Percentiles rank a stretch among this genome's conserved stretches.
phyloP scores from a whole-genome alignment of 2,797 vertebrate species.

The Channallabes apus region DNA sequence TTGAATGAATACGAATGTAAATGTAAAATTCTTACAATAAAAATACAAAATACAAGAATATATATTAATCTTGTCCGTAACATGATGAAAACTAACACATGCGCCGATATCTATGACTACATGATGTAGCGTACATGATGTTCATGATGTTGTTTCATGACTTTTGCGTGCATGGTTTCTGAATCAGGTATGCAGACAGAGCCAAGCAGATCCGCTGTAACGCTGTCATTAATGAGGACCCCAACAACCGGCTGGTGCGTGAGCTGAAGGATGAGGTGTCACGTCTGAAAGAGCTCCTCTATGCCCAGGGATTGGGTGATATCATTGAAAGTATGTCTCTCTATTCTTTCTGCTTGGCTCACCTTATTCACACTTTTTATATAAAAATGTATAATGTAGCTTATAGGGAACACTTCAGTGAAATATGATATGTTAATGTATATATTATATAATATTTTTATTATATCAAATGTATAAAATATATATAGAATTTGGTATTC shows the following conservation, averaged over 20 bases:
- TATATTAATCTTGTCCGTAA: no score
- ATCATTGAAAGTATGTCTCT: conserved; percentile 93
- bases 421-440: not conserved
- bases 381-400: not conserved
- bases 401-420: not conserved
- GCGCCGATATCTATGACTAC: not conserved
- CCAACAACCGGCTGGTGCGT: conserved; percentile 93
- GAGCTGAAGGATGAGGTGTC: conserved; percentile 97
- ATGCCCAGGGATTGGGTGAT: conserved; percentile 92
- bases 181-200: conserved; percentile 84
- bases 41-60: no score
- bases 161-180: not conserved
- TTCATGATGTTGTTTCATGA: not conserved
- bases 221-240: conserved; percentile 95
- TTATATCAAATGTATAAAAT: no score
- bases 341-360: not conserved
- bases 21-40: no score
- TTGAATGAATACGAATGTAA: no score
- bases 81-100: not conserved
- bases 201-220: conserved; percentile 92
- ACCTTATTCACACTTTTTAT: not conserved
- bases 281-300: conserved; percentile 90
- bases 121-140: not conserved
- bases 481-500: not conserved
- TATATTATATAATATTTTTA: no score